Base-by-base conservation (phyloP, 2,797 vertebrate genomes). In the Falco novaeseelandiae region DNA sequence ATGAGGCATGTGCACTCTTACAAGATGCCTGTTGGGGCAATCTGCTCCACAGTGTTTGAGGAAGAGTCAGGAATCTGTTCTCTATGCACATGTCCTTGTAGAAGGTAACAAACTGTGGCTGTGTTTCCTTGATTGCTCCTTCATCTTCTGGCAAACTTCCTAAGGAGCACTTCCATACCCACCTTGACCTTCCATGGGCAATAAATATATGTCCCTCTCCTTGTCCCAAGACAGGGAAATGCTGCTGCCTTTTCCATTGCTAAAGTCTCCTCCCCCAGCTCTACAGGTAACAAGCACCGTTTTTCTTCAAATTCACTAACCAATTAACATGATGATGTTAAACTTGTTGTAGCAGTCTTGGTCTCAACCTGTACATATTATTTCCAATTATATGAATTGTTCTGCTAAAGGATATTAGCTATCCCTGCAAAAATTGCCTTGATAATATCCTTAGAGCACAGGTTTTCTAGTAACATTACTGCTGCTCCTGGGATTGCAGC, bases 101-200 rank as follows among this genome's bases (percentile, higher is more conserved):
- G 69, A 9, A 78, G 27, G 59, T 63, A 84, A 57, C 23, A 69
- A 74, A 62, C 52, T 30, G 10, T 55, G 67, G 25, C 77, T 20
- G 8, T 5, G 4, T 25, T 82, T 46, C 34, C 11, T 32, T 84
- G 27, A 17, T 22, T 82, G 34, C 32, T 14, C 34, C 13, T 85
- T 54, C 57, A 27, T 46, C 19, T 79, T 34, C 54, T 76, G 44
- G 29, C 22, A 79, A 18, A 26, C 1, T 3, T 22, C 48, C 27
- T 21, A 16, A 22, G 36, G n/a, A 72, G 29, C 1, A 4, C 16
- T 91, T 81, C 65, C 42, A 82, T 29, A n/a, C 8, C 11, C 34
- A 42, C 12, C 29, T 51, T 0, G 0, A 46, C 29, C 8, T 76
- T 71, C 48, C 34, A n/a, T 0, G 0, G 55, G 40, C 21, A 69